These are phyloP conservation scores for Denticeps clupeoides DNA, from an alignment of 2,797 vertebrate genomes.

Conservation along the genomic window DNA sequence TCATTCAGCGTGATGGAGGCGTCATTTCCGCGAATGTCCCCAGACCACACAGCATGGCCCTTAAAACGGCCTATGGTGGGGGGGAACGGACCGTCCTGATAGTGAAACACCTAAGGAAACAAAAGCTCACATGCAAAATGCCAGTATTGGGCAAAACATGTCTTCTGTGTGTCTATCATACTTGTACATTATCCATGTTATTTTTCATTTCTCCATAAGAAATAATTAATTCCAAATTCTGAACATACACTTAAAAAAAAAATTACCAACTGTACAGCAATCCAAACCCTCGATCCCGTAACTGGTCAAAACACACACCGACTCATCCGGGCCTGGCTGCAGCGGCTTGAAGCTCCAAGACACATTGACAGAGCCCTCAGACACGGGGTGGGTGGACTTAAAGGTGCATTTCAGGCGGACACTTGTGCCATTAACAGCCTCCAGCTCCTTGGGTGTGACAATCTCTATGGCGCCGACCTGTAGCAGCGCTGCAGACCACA, in stretches of 20 bases:
- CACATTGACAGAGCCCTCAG: slow-evolving; percentile 40
- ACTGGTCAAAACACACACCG: slow-evolving; percentile 51
- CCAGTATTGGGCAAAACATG: too few species aligned
- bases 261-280: too few species aligned
- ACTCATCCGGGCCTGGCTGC: slow-evolving; percentile 45
- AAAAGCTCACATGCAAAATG: neutral
- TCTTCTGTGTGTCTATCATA: too few species aligned
- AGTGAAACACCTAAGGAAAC: slow-evolving; percentile 70
- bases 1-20: slow-evolving; percentile 72
- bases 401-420: slow-evolving; percentile 79
- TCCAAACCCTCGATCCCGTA: too few species aligned
- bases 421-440: slow-evolving; percentile 73
- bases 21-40: slow-evolving; percentile 58
- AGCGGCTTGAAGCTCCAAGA: slow-evolving; percentile 75
- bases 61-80: slow-evolving; percentile 56
- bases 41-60: slow-evolving; percentile 70
- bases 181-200: too few species aligned
- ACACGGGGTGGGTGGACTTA: slow-evolving; percentile 44
- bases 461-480: slow-evolving; percentile 59
- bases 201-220: too few species aligned
- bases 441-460: slow-evolving; percentile 53
- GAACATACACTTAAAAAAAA: too few species aligned
- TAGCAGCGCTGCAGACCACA: slow-evolving; percentile 45
- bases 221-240: too few species aligned
- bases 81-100: slow-evolving; percentile 49